These are phyloP conservation scores for Hedychridium roseum DNA, from an alignment of 2,888 invertebrate species.

Conservation along the genomic window DNA sequence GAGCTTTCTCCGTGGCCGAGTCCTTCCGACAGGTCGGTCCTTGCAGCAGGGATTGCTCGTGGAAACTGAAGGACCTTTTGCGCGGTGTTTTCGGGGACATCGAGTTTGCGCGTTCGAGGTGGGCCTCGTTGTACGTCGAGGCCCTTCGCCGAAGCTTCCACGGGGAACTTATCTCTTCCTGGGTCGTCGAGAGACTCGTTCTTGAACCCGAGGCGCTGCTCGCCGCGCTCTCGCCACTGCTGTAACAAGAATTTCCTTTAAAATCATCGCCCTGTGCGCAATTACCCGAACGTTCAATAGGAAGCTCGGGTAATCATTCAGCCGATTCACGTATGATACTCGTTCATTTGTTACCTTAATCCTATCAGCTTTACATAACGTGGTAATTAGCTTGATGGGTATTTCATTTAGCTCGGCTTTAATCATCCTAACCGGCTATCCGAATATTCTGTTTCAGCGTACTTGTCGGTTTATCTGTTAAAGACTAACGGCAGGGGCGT, in stretches of 20 bases:
- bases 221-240: constrained; percentile 44
- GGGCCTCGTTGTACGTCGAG: constrained; percentile 66
- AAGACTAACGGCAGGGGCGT: too few species aligned
- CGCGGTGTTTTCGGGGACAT: constrained; percentile 60
- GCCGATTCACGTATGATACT: too few species aligned
- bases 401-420: too few species aligned
- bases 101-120: constrained; percentile 57
- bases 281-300: too few species aligned
- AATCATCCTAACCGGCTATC: too few species aligned
- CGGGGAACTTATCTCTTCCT: constrained; percentile 38
- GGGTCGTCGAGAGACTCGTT: constrained; percentile 41
- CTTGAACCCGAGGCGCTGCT: constrained; percentile 48
- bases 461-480: too few species aligned
- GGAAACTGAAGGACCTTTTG: constrained; percentile 66
- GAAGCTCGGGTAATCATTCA: too few species aligned
- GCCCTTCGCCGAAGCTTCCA: constrained; percentile 60
- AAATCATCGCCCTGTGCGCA: too few species aligned
- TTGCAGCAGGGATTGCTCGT: constrained; percentile 56
- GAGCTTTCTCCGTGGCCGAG: constrained; percentile 26
- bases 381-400: too few species aligned
- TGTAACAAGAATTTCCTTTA: constrained; percentile 25
- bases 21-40: constrained; percentile 25
- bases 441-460: too few species aligned
- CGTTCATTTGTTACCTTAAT: too few species aligned
- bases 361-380: too few species aligned